phyloP scores from a whole-genome alignment of 2,797 vertebrate genomes.

The Vultur gryphus region DNA sequence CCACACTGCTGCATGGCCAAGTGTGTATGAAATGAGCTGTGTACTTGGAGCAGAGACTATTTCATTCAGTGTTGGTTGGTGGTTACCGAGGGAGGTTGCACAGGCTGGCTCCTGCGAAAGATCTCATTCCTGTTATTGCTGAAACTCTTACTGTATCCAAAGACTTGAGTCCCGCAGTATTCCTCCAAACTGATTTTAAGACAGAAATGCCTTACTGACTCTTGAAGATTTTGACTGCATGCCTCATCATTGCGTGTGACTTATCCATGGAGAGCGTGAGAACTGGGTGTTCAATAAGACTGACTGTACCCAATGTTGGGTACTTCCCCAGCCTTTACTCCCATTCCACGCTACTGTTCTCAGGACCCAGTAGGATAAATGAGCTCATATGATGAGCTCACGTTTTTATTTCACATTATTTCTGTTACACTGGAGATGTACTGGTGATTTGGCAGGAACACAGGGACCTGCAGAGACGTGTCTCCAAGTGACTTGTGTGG shows the following conservation, averaged over 20 bases:
- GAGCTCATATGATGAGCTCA: not conserved
- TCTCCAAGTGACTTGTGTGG: not conserved
- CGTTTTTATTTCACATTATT: not conserved
- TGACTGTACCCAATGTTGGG: not conserved
- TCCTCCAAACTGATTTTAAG: not conserved
- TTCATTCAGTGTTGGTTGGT: not conserved
- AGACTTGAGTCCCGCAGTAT: not conserved
- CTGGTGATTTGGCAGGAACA: not conserved
- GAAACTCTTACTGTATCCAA: not conserved
- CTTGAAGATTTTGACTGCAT: not conserved
- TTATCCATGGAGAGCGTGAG: not conserved
- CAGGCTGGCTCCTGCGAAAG: not conserved
- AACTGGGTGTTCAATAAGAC: not conserved
- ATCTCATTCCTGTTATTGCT: not conserved
- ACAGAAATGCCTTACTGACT: not conserved
- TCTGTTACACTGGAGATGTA: not conserved
- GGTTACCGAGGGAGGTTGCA: not conserved
- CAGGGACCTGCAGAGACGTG: not conserved
- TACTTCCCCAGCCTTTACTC: not conserved
- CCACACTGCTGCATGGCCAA: not conserved
- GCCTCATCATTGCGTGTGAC: not conserved
- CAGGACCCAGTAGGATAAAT: not conserved
- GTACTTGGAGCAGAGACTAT: not conserved
- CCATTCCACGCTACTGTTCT: not conserved
- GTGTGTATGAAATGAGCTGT: not conserved